phyloP scores from a whole-genome alignment of 1,140 invertebrate genomes.

The Drosophila sp. region DNA sequence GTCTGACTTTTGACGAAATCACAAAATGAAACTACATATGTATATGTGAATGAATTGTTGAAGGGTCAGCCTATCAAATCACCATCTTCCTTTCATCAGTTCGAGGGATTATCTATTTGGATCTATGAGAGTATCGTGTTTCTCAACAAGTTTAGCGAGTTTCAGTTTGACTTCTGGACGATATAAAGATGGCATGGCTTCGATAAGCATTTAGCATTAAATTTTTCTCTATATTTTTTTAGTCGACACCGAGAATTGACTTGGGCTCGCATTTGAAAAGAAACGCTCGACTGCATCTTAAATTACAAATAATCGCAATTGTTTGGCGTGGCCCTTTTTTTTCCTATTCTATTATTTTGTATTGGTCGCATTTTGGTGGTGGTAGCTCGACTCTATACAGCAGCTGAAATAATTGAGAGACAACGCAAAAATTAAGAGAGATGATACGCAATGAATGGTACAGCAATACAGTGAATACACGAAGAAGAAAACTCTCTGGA shows the following conservation, averaged over 20 bases:
- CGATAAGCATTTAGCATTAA: slow-evolving; percentile 70
- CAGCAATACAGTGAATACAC: slow-evolving; percentile 6
- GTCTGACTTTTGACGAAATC: slow-evolving; percentile 68
- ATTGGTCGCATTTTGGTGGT: slow-evolving; percentile 20
- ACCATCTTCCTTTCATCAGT: slow-evolving; percentile 46
- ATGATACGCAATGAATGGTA: slow-evolving; percentile 30
- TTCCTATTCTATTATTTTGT: slow-evolving; percentile 18
- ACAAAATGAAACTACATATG: not conserved
- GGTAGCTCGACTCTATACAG: slow-evolving; percentile 30
- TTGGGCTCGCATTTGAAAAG: slow-evolving; percentile 57
- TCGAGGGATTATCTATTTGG: slow-evolving; percentile 29
- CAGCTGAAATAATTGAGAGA: slow-evolving; percentile 83
- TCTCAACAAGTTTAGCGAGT: slow-evolving; percentile 82
- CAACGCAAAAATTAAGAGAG: slow-evolving; percentile 69
- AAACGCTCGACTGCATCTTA: slow-evolving; percentile 80
- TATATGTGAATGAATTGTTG: slow-evolving; percentile 7
- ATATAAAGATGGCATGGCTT: slow-evolving; percentile 47
- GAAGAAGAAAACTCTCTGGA: too few species aligned
- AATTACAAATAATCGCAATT: slow-evolving; percentile 83
- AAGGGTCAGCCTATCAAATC: slow-evolving; percentile 70
- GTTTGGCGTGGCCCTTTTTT: slow-evolving; percentile 43
- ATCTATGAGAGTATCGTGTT: slow-evolving; percentile 57
- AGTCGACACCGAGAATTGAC: slow-evolving; percentile 61
- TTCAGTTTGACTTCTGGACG: slow-evolving; percentile 72
- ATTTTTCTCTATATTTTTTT: slow-evolving; percentile 72